Percentiles rank a stretch among this genome's conserved stretches.
phyloP scores from a whole-genome alignment of 2,797 vertebrate species.

The Carduelis carduelis region DNA sequence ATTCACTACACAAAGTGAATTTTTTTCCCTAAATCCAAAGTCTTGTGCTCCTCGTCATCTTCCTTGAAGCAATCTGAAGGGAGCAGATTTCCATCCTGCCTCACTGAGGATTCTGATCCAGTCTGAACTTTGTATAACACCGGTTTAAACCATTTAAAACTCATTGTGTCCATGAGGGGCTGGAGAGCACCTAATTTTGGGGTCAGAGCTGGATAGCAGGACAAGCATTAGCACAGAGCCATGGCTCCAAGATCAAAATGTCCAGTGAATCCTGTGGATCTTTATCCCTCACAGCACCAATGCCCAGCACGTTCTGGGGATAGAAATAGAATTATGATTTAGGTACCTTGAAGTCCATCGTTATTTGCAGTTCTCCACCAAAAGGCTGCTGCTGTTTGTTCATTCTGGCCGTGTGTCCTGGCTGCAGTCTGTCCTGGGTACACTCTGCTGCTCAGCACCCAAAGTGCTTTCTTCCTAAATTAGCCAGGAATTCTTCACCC shows the following conservation, averaged over 20 bases:
- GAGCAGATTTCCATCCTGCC: neutral
- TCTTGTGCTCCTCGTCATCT: neutral
- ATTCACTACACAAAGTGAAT: slow-evolving; percentile 21
- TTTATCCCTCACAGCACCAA: neutral
- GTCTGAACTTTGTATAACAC: neutral
- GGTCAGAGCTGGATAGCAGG: neutral
- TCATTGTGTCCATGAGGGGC: neutral
- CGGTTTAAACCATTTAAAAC: neutral
- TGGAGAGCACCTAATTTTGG: neutral
- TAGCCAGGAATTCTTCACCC: slow-evolving; percentile 10
- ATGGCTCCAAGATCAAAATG: neutral
- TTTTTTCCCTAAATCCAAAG: neutral
- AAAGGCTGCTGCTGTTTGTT: slow-evolving; percentile 35
- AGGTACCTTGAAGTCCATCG: neutral
- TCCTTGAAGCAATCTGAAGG: neutral
- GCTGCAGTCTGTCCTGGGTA: neutral
- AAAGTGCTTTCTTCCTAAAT: slow-evolving; percentile 12
- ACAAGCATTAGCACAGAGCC: neutral
- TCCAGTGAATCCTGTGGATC: neutral
- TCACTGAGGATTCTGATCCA: slow-evolving; percentile 29
- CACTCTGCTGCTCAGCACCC: neutral
- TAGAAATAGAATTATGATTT: neutral
- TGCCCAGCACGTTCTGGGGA: neutral
- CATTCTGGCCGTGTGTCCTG: slow-evolving; percentile 2
- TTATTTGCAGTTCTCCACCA: neutral